These are phyloP conservation scores for Pipistrellus kuhlii DNA, from an alignment of 2,797 vertebrate species.

Conservation along the genomic window DNA sequence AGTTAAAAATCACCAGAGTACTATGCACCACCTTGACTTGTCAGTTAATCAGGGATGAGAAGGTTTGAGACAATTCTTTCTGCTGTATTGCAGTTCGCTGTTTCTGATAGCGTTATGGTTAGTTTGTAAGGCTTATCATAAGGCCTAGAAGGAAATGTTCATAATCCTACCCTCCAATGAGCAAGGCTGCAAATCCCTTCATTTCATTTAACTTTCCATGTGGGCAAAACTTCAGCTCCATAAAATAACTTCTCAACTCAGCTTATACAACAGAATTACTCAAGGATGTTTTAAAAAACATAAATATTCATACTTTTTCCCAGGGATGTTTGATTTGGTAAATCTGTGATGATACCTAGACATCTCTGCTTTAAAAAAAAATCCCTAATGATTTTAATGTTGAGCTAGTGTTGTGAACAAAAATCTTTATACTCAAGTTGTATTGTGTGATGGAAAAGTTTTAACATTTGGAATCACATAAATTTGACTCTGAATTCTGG, in stretches of 20 bases:
- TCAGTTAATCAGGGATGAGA: not conserved
- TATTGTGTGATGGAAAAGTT: not conserved
- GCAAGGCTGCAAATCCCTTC: not conserved
- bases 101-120: not conserved
- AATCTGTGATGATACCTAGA: not conserved
- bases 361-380: not conserved
- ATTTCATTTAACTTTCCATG: not conserved
- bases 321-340: not conserved
- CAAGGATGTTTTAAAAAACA: not conserved
- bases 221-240: not conserved
- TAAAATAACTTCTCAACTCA: not conserved
- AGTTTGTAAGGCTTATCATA: not conserved
- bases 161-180: not conserved
- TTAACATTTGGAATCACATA: not conserved
- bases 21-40: not conserved
- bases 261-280: not conserved
- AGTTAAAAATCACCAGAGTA: not conserved
- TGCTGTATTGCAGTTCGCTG: not conserved
- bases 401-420: not conserved
- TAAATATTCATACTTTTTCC: rapidly evolving
- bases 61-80: not conserved
- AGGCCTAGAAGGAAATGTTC: not conserved
- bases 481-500: not conserved
- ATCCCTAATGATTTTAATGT: not conserved
- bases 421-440: not conserved